A percentile compares a stretch with the other conserved stretches of the same genome.
Evolutionary conservation across 2,797 vertebrate species (phyloP).

Genomic region (Calcarius lapponicus): DNA sequence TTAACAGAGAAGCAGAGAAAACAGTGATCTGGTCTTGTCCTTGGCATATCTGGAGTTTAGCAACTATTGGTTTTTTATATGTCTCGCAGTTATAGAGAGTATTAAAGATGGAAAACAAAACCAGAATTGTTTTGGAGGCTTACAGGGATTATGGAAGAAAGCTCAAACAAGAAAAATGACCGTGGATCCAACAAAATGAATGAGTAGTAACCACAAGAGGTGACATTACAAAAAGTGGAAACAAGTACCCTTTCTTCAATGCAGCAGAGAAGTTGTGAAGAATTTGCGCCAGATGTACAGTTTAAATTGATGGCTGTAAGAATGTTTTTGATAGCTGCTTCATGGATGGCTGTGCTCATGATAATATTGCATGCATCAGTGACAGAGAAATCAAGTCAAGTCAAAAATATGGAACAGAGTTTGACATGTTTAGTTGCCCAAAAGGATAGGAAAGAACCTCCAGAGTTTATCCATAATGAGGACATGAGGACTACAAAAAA

Average conservation of each 20-base stretch:
- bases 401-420: neutral
- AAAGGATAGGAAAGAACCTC: neutral
- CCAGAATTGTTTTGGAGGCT: neutral
- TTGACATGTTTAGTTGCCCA: neutral
- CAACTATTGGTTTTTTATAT: neutral
- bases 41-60: neutral
- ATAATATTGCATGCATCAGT: neutral
- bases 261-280: neutral
- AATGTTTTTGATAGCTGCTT: neutral
- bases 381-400: neutral
- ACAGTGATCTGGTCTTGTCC: neutral
- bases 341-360: neutral
- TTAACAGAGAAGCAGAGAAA: neutral
- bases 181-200: neutral
- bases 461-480: neutral
- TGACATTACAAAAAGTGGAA: neutral
- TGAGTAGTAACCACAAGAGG: neutral
- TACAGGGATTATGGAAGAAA: neutral
- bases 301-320: neutral
- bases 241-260: neutral
- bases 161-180: neutral
- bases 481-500: neutral
- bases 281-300: neutral
- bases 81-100: neutral
- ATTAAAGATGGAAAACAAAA: neutral